phyloP scores from a whole-genome alignment of 2,888 invertebrate species.

The Odontothrips loti region DNA sequence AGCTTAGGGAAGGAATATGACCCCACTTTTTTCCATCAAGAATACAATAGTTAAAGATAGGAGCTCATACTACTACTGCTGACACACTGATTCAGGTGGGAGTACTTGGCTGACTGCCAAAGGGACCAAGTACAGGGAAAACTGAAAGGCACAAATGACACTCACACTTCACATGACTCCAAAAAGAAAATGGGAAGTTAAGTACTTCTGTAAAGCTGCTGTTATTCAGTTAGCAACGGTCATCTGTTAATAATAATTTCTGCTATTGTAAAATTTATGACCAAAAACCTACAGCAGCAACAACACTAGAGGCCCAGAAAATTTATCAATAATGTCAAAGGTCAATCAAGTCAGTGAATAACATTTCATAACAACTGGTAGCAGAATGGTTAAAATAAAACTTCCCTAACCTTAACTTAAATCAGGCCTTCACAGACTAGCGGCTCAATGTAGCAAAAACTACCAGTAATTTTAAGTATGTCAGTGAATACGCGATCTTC shows the following conservation, averaged over 20 bases:
- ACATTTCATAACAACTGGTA: too few relatives aligned
- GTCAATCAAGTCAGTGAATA: neutral
- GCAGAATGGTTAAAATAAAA: neutral
- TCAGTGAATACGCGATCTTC: too few relatives aligned
- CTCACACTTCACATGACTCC: too few relatives aligned
- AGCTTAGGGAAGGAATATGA: neutral
- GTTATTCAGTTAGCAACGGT: too few relatives aligned
- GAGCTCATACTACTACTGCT: neutral
- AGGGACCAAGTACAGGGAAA: neutral
- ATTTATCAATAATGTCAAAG: neutral
- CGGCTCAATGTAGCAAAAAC: too few relatives aligned
- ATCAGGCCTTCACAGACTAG: too few relatives aligned
- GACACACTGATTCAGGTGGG: conserved; percentile 2
- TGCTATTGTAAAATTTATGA: neutral
- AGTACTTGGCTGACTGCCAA: neutral
- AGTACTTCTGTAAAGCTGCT: too few relatives aligned
- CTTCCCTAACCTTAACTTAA: neutral
- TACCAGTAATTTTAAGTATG: too few relatives aligned
- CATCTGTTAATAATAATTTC: too few relatives aligned
- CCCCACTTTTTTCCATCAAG: neutral
- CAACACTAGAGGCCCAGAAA: neutral
- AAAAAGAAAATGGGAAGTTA: too few relatives aligned
- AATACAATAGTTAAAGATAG: too few relatives aligned
- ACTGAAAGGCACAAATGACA: neutral
- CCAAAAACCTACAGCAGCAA: neutral